Conservation (phyloP, 2,888 invertebrate species). For the Aleiodes leptofemur region DNA sequence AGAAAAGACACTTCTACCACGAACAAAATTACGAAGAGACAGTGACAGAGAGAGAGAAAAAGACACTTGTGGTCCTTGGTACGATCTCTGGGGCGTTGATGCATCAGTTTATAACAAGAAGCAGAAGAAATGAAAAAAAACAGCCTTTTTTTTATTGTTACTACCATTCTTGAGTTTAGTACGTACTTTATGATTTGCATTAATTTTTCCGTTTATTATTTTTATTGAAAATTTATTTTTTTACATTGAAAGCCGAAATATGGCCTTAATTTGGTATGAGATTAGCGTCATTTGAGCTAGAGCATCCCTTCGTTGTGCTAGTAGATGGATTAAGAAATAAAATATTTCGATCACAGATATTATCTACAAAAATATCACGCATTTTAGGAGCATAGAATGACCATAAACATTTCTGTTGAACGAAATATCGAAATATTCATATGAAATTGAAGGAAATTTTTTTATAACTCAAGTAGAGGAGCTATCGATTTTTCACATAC, state of each 20-base stretch:
- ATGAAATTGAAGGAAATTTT: conserved; percentile 15
- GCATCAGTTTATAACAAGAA: conserved; percentile 80
- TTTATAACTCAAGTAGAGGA: too few relatives aligned
- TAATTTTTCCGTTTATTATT: conserved; percentile 31
- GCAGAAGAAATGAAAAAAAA: conserved; percentile 59
- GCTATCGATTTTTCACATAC: too few relatives aligned
- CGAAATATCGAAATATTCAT: not conserved
- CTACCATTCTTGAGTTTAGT: conserved; percentile 10
- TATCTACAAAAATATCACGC: not conserved
- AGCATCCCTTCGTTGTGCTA: conserved; percentile 9
- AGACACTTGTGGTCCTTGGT: conserved; percentile 91
- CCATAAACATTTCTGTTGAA: too few relatives aligned
- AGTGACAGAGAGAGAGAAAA: conserved; percentile 73
- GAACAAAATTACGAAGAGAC: conserved; percentile 82
- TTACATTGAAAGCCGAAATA: conserved; percentile 22
- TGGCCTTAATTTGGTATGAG: conserved; percentile 37
- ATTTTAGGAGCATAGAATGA: not conserved
- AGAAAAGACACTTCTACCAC: conserved; percentile 78
- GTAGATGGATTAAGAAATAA: conserved; percentile 18
- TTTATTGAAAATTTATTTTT: conserved; percentile 39
- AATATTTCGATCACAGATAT: not conserved
- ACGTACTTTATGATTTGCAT: conserved; percentile 37
- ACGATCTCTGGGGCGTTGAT: conserved; percentile 90
- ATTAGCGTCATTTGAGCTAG: conserved; percentile 36
- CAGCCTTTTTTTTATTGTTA: not conserved